These are phyloP conservation scores for Osmerus eperlanus DNA, from an alignment of 2,113 vertebrate species.

Conservation along the genomic window DNA sequence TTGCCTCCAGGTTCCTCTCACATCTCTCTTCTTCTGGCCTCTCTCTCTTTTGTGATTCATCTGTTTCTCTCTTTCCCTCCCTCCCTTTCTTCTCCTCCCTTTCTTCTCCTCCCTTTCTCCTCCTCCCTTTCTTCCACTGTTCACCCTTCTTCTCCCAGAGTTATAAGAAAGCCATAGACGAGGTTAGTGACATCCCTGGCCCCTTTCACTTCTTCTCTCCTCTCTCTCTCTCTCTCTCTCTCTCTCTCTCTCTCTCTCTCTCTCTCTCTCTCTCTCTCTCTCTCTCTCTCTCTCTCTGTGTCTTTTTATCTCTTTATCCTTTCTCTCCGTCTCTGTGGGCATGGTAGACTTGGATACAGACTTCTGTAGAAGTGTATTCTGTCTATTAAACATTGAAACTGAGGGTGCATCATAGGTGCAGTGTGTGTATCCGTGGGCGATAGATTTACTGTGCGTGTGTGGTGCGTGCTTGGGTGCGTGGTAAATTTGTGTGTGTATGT, in stretches of 20 bases:
- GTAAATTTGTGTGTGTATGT: conserved; percentile 6
- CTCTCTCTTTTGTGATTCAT: conserved; percentile 47
- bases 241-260: conserved; percentile 2
- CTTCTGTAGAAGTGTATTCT: too few species aligned
- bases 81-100: conserved; percentile 51
- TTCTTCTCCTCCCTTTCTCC: conserved; percentile 41
- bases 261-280: conserved; percentile 1
- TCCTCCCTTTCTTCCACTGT: conserved; percentile 66
- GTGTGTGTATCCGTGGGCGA: too few species aligned
- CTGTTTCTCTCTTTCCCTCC: conserved; percentile 42
- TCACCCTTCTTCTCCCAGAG: conserved; percentile 82
- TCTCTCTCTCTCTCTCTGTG: conserved; percentile 16
- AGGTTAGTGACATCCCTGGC: conserved; percentile 81
- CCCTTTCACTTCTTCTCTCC: conserved; percentile 3
- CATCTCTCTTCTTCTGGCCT: conserved; percentile 34
- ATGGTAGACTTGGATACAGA: conserved; percentile 6
- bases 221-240: neutral
- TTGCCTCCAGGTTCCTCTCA: neutral
- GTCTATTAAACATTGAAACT: too few species aligned
- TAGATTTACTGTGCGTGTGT: too few species aligned
- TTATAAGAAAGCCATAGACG: conserved; percentile 98
- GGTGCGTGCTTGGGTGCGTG: neutral
- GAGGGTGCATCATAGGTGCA: too few species aligned
- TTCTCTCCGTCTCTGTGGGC: conserved; percentile 14
- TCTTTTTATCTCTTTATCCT: conserved; percentile 18